Evolutionary conservation across 2,113 vertebrate genomes (phyloP).

Genomic region (Salvelinus fontinalis): DNA sequence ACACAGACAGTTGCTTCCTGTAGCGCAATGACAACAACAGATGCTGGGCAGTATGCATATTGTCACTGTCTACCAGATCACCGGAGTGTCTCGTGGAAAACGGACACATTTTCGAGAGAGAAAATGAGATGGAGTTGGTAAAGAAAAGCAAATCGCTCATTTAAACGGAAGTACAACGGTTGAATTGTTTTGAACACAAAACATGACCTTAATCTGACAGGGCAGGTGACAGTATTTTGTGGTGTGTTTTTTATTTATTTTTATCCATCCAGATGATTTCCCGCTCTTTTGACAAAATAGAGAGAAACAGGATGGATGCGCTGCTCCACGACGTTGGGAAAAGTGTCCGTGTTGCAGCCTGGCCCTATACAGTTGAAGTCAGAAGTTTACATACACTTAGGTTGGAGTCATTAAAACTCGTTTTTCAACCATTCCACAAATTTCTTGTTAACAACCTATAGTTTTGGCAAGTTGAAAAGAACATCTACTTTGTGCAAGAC

Average conservation of each 20-base stretch:
- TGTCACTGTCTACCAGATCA: background rate
- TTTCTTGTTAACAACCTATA: no score
- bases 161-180: no score
- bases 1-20: background rate
- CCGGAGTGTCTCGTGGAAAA: background rate
- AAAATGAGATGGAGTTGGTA: no score
- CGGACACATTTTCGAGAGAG: no score
- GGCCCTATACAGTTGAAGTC: conserved; percentile 3
- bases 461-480: no score
- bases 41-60: background rate
- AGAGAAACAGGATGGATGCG: conserved; percentile 7
- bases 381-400: no score
- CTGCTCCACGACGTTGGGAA: conserved; percentile 10
- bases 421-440: no score
- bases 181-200: background rate
- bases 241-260: no score
- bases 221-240: background rate
- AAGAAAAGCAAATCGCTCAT: no score
- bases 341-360: conserved; percentile 14
- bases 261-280: background rate
- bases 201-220: background rate
- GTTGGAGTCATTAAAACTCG: no score
- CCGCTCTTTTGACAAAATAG: background rate
- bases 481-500: no score
- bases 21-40: background rate